Evolutionary conservation across 2,888 invertebrate genomes (phyloP).

Genomic region (Drosophila cyrtoloma): DNA sequence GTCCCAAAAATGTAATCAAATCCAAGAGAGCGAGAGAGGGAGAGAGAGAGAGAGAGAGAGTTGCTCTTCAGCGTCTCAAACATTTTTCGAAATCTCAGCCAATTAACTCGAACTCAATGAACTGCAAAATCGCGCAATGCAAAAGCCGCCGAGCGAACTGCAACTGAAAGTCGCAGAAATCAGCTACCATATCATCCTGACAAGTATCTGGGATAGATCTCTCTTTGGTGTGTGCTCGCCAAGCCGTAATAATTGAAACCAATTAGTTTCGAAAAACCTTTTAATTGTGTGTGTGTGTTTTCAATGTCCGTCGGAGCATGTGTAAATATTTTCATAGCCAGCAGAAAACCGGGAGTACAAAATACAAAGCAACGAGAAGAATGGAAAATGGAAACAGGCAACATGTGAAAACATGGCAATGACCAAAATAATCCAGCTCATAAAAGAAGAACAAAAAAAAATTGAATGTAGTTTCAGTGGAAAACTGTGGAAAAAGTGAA

Average conservation of each 20-base stretch:
- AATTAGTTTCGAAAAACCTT: constrained; percentile 81
- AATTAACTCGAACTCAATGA: constrained; percentile 75
- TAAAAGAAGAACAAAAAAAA: constrained; percentile 15
- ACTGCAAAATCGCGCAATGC: constrained; percentile 74
- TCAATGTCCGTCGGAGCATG: constrained; percentile 60
- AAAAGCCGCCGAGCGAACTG: constrained; percentile 44
- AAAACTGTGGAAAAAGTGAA: constrained; percentile 26
- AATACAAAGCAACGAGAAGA: constrained; percentile 21
- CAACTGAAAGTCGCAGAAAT: constrained; percentile 13
- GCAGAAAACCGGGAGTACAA: constrained; percentile 52
- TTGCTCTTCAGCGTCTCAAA: not conserved
- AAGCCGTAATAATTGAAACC: constrained; percentile 80
- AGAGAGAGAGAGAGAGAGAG: not conserved
- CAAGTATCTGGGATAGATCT: constrained; percentile 39
- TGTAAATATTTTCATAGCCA: constrained; percentile 76
- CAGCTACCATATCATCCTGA: constrained; percentile 39
- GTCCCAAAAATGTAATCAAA: not conserved
- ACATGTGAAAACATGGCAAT: constrained; percentile 79
- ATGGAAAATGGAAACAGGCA: constrained; percentile 39
- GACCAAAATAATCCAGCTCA: constrained; percentile 75
- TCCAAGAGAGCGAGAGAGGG: not conserved
- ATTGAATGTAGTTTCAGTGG: constrained; percentile 57
- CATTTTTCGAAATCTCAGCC: constrained; percentile 39
- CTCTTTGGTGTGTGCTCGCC: constrained; percentile 63
- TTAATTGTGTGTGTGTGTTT: constrained; percentile 71